Evolutionary conservation across 1,140 invertebrate species (phyloP), one percentile per base, ranked within the genome.

Genomic region (Hermetia illucens): DNA sequence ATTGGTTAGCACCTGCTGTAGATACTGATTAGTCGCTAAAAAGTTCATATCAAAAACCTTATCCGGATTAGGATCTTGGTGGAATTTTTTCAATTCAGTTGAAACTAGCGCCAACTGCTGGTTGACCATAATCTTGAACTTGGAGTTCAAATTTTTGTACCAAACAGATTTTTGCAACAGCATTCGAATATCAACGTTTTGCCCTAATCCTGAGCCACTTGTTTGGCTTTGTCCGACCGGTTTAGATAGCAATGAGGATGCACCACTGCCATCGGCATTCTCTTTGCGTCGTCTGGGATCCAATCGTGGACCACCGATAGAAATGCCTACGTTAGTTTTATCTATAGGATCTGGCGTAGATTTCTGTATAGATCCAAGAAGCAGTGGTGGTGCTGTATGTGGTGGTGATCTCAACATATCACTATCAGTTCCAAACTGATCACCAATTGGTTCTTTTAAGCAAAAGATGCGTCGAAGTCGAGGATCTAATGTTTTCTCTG

Each of bases 391-490:
- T 12, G 5, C 5, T 34, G 6, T 5, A 9, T 13, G 17, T 4
- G n/a, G 4, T 19, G 33, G 17, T n/a, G 33, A 34, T 34, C 9
- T n/a, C n/a, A n/a, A n/a, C n/a, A n/a, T n/a, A n/a, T n/a, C 10
- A 17, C 4, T 4, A 16, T 6, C 18, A 34, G 18, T 19, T 9
- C 6, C 18, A 34, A n/a, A n/a, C n/a, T n/a, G n/a, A n/a, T n/a
- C n/a, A n/a, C n/a, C n/a, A n/a, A n/a, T n/a, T n/a, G 46, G 21
- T 5, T 60, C 57, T 1, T 52, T 36, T 24, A 59, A 18, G 2
- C 78, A 66, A 50, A 83, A 79, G 25, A 84, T 79, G 58, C 80
- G 81, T 41, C 76, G 65, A 39, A 82, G 48, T 29, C 80, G 65
- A 0, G 80, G 80, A 67, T 84, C 80, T 3, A 70, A 66, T 32